Evolutionary conservation across 2,888 invertebrate species (phyloP).

Genomic region (Plagodis pulveraria): DNA sequence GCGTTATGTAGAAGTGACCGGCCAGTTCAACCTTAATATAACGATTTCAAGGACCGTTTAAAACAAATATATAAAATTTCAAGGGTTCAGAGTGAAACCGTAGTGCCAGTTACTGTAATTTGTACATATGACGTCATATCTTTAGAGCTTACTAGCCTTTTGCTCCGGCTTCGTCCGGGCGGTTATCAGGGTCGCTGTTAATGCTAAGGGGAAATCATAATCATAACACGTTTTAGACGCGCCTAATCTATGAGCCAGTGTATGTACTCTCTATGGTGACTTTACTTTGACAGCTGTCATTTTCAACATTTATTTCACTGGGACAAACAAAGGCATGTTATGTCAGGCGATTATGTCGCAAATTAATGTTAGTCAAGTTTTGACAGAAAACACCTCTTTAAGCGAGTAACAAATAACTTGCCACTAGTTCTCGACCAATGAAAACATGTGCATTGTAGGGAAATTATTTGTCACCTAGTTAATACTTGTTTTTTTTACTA

Average conservation of each 20-base stretch:
- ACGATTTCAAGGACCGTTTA: too few species aligned
- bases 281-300: conserved; percentile 35
- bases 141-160: conserved; percentile 85
- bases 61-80: background rate
- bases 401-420: conserved; percentile 9
- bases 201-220: conserved; percentile 77
- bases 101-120: conserved; percentile 57
- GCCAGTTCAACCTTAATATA: too few species aligned
- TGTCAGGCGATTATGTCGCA: conserved; percentile 6
- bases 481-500: conserved; percentile 9
- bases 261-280: conserved; percentile 27
- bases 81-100: conserved; percentile 45
- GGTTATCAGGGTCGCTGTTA: conserved; percentile 84
- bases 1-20: too few species aligned
- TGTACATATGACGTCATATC: conserved; percentile 82
- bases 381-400: too few species aligned
- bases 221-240: conserved; percentile 65
- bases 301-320: conserved; percentile 9
- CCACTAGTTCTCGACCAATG: conserved; percentile 9
- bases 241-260: conserved; percentile 34
- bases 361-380: too few species aligned
- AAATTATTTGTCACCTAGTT: conserved; percentile 5
- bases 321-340: conserved; percentile 5
- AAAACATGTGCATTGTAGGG: background rate
- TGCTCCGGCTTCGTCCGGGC: conserved; percentile 78